These are phyloP conservation scores for Bujurquina vittata DNA, from an alignment of 2,113 vertebrate species.

Conservation along the genomic window DNA sequence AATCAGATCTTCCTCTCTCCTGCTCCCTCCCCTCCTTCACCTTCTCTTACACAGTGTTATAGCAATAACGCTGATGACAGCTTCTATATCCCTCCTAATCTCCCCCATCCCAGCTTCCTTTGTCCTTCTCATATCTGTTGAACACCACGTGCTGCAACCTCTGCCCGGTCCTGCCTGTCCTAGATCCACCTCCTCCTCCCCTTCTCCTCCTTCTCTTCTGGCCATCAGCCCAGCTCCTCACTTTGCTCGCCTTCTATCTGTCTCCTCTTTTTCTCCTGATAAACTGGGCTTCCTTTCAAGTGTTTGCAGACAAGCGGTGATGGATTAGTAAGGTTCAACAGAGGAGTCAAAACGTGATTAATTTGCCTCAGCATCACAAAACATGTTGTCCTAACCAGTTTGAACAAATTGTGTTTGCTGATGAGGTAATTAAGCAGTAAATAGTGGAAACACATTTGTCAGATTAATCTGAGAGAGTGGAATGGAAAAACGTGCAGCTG, in stretches of 20 bases:
- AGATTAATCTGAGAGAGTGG: constrained; percentile 20
- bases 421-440: constrained; percentile 44
- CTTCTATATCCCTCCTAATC: not conserved
- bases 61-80: constrained; percentile 11
- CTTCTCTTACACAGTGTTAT: not conserved
- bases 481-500: not conserved
- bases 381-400: constrained; percentile 41
- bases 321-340: constrained; percentile 46
- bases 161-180: not conserved
- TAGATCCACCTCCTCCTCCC: not conserved
- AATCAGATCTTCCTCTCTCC: not conserved
- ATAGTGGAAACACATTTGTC: constrained; percentile 29
- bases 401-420: constrained; percentile 27
- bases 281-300: constrained; percentile 48
- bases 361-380: constrained; percentile 41
- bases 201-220: not conserved
- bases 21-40: constrained; percentile 6
- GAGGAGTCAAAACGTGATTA: constrained; percentile 44
- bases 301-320: constrained; percentile 21
- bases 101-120: constrained; percentile 4
- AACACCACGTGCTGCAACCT: constrained; percentile 18
- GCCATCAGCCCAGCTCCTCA: constrained; percentile 22
- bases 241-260: not conserved
- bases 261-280: constrained; percentile 27
- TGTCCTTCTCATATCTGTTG: constrained; percentile 24